Evolutionary conservation across 2,888 invertebrate species (phyloP).

Genomic region (Xanthorhoe designata): DNA sequence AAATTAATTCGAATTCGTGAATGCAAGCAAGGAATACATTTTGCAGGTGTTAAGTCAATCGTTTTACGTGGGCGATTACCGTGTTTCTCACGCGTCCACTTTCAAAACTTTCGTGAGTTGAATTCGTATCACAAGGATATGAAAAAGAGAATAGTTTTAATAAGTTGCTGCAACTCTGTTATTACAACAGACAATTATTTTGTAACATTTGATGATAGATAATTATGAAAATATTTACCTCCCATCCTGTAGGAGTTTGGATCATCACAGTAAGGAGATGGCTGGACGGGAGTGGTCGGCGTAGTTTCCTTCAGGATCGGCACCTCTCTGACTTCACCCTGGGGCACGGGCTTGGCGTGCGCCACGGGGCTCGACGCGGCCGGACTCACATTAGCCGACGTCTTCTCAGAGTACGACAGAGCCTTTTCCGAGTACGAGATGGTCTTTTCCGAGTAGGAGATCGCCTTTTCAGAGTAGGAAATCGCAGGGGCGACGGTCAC

Average conservation of each 20-base stretch:
- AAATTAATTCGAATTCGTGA: not conserved
- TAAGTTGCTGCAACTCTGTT: not conserved
- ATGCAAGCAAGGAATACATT: not conserved
- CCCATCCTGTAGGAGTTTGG: conserved; percentile 89
- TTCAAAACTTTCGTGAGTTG: no score
- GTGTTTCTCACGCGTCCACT: not conserved
- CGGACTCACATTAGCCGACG: conserved; percentile 67
- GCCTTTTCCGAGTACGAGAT: conserved; percentile 51
- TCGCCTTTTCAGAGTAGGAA: conserved; percentile 55
- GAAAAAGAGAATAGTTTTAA: no score
- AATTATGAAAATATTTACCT: conserved; percentile 77
- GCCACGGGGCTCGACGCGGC: conserved; percentile 47
- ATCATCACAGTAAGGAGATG: conserved; percentile 86
- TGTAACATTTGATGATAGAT: not conserved
- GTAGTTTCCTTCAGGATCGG: conserved; percentile 61
- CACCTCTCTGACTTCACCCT: conserved; percentile 40
- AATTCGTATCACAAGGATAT: no score
- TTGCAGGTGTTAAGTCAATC: not conserved
- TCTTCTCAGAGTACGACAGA: conserved; percentile 55
- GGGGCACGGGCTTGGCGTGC: conserved; percentile 51
- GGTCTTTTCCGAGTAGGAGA: conserved; percentile 56
- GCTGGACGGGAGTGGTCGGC: conserved; percentile 70
- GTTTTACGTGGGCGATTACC: not conserved
- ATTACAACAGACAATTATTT: not conserved
- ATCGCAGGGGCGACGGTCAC: conserved; percentile 43